phyloP scores from a whole-genome alignment of 2,888 invertebrate genomes.

The Nineta flava region DNA sequence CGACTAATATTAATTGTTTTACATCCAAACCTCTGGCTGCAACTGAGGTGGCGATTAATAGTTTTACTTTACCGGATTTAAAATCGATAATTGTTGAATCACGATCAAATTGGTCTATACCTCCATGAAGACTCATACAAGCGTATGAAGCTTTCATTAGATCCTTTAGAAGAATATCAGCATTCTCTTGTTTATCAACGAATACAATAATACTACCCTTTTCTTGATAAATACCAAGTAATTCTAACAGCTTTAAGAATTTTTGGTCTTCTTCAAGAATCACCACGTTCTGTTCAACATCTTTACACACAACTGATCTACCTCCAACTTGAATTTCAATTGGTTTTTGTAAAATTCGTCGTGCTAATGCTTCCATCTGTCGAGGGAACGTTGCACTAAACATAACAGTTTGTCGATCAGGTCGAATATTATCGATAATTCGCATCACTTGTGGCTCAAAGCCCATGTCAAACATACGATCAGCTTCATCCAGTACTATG shows the following conservation, averaged over 20 bases:
- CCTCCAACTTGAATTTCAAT: conserved; percentile 97
- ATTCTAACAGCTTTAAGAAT: conserved; percentile 89
- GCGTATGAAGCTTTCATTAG: conserved; percentile 93
- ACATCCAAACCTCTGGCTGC: conserved; percentile 98
- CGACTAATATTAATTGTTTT: conserved; percentile 89
- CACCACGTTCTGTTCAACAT: conserved; percentile 90
- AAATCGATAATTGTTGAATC: conserved; percentile 97
- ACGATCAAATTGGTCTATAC: conserved; percentile 97
- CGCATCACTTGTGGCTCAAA: conserved; percentile 95
- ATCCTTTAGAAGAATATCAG: conserved; percentile 82
- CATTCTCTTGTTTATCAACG: conserved; percentile 97
- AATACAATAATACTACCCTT: conserved; percentile 91
- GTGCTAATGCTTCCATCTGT: conserved; percentile 96
- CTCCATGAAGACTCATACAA: conserved; percentile 95
- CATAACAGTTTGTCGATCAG: conserved; percentile 95
- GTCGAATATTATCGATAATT: conserved; percentile 92
- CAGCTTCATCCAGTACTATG: conserved; percentile 95
- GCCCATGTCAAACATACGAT: conserved; percentile 99
- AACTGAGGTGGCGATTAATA: conserved; percentile 94
- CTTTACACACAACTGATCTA: conserved; percentile 91
- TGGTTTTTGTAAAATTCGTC: conserved; percentile 84
- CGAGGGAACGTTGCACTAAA: conserved; percentile 98
- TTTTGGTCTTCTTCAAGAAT: conserved; percentile 93
- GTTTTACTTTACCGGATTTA: conserved; percentile 82
- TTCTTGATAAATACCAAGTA: conserved; percentile 89